Evolutionary conservation across 2,888 invertebrate species (phyloP), one percentile per base, ranked within the genome.

Genomic region (Strigamia maritima): DNA sequence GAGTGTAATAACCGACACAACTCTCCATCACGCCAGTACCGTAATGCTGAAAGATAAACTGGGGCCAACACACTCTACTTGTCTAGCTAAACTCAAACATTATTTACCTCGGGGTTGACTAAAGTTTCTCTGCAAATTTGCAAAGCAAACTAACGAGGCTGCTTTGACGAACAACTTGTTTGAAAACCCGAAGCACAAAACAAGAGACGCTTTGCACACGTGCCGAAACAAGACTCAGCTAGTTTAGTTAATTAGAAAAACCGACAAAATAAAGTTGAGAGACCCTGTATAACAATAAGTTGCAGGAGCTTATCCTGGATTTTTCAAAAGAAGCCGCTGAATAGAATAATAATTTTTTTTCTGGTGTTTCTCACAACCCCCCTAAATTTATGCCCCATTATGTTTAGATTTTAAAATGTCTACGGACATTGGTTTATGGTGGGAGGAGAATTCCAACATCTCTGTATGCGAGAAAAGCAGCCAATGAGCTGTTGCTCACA

Each of bases 101-200:
- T 26, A 65, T 65, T 65, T 65, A 65, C 65, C 65, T 26, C 16
- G 26, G 65, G 65, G 26, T 65, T 65, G 65, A 65, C 65, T 65
- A 8, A 65, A 65, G 26, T 65, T 65, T 65, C 26, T 14, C 6
- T 65, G 65, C 65, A 65, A 65, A 65, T 65, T 60, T 65, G 65
- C 65, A 26, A 49, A 26, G 26, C 65, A 24, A 65, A 65, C 26
- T 65, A 65, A 65, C 24, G 65, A 65, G 65, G 2, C 65, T 24
- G 65, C 14, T 65, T 26, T 65, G 65, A 65, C 16, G 65, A 65
- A 65, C 65, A 65, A 65, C 65, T 65, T 65, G 65, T 26, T 65
- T 65, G 26, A 3, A 65, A 65, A 26, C 60, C 26, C 24, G 26
- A 3, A 26, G 24, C 65, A 26, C 60, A 60, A 60, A 60, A 60